phyloP scores from a whole-genome alignment of 2,797 vertebrate genomes.

The Mormyrus proboscirostris region DNA sequence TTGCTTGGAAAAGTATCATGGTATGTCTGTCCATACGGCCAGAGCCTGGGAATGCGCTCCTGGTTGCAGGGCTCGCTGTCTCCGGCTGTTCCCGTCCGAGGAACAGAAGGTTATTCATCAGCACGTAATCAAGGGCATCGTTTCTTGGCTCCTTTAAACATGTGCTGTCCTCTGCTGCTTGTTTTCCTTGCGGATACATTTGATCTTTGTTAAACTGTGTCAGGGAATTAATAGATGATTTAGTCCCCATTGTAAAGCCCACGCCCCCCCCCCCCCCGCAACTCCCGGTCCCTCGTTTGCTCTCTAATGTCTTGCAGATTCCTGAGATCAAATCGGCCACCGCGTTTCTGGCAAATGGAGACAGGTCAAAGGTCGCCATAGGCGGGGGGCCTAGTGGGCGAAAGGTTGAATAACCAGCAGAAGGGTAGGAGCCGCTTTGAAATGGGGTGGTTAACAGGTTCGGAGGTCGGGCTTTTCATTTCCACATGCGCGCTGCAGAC shows the following conservation, averaged over 20 bases:
- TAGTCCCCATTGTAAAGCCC: constrained; percentile 14
- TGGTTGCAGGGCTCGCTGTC: background rate
- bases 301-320: constrained; percentile 71
- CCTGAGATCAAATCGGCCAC: constrained; percentile 61
- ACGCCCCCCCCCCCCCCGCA: background rate
- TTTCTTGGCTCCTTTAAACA: background rate
- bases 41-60: background rate
- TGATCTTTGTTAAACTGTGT: constrained; percentile 42
- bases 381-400: constrained; percentile 64
- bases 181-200: constrained; percentile 33
- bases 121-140: background rate
- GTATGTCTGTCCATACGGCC: background rate
- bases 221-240: constrained; percentile 13
- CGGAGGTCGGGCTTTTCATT: constrained; percentile 36
- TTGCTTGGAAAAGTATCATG: background rate
- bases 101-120: constrained; percentile 14
- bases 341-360: constrained; percentile 68
- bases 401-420: constrained; percentile 83
- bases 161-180: background rate
- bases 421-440: constrained; percentile 62
- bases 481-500: background rate
- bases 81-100: background rate
- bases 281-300: constrained; percentile 41
- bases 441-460: constrained; percentile 60
- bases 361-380: constrained; percentile 69